phyloP scores from a whole-genome alignment of 2,113 vertebrate species.

The Budorcas taxicolor region DNA sequence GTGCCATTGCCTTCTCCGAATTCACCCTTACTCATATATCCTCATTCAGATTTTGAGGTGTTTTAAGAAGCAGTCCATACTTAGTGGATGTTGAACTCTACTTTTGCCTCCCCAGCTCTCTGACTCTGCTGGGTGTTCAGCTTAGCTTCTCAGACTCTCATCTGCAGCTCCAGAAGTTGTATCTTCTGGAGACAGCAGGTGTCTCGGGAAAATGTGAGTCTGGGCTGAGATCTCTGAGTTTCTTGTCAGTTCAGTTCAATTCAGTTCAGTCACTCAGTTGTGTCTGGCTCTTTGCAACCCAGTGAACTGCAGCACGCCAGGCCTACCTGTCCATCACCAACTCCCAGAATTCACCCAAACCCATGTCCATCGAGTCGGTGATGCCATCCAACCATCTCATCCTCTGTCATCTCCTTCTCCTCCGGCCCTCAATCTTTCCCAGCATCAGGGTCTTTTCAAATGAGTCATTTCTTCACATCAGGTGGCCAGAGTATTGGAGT shows the following conservation, averaged over 20 bases:
- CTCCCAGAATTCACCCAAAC: too few relatives aligned
- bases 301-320: too few relatives aligned
- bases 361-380: too few relatives aligned
- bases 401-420: too few relatives aligned
- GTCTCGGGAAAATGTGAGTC: background rate
- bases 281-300: too few relatives aligned
- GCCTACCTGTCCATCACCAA: too few relatives aligned
- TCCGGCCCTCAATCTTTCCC: too few relatives aligned
- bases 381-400: too few relatives aligned
- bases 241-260: background rate
- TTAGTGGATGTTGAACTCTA: background rate
- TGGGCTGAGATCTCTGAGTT: background rate
- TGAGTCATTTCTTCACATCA: too few relatives aligned
- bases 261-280: too few relatives aligned
- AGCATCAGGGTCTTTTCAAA: too few relatives aligned
- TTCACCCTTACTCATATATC: background rate
- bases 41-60: background rate
- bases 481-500: too few relatives aligned
- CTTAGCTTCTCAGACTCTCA: background rate
- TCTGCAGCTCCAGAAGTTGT: background rate
- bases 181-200: background rate
- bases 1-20: background rate
- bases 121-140: background rate
- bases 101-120: background rate
- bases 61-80: background rate